Percentiles rank a stretch among this genome's conserved stretches.
phyloP scores from a whole-genome alignment of 2,797 vertebrate species.

The Agapornis canus region DNA sequence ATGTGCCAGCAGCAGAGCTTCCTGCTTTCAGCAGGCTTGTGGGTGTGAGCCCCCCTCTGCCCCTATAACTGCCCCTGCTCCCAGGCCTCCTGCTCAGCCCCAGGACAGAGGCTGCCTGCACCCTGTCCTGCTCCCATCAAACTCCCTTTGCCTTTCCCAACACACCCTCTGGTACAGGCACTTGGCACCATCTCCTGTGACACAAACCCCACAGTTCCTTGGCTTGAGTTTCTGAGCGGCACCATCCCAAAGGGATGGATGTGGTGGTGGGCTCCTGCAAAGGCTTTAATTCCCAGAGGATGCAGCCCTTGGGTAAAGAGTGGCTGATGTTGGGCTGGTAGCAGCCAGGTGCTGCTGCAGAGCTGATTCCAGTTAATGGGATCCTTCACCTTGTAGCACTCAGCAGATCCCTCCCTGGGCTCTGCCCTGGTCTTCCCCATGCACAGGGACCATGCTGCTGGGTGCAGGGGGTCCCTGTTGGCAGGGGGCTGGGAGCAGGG shows the following conservation, averaged over 20 bases:
- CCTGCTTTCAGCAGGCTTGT: neutral
- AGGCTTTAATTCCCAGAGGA: neutral
- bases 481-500: neutral
- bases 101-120: neutral
- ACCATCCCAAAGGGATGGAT: neutral
- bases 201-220: neutral
- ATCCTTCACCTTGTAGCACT: neutral
- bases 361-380: neutral
- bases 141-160: neutral
- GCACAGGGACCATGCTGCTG: neutral
- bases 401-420: neutral
- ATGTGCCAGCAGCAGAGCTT: neutral
- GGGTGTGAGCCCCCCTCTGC: neutral
- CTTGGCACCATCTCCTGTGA: fast-evolving
- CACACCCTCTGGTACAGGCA: fast-evolving
- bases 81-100: neutral
- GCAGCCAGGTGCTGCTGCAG: neutral
- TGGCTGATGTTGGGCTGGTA: neutral
- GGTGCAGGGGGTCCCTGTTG: neutral
- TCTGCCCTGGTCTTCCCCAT: neutral
- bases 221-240: neutral
- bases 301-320: neutral
- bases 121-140: fast-evolving
- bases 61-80: neutral
- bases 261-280: neutral